Evolutionary conservation across 1,140 invertebrate species (phyloP), one percentile per base, ranked within the genome.

Genomic region (Agraylea sexmaculata): DNA sequence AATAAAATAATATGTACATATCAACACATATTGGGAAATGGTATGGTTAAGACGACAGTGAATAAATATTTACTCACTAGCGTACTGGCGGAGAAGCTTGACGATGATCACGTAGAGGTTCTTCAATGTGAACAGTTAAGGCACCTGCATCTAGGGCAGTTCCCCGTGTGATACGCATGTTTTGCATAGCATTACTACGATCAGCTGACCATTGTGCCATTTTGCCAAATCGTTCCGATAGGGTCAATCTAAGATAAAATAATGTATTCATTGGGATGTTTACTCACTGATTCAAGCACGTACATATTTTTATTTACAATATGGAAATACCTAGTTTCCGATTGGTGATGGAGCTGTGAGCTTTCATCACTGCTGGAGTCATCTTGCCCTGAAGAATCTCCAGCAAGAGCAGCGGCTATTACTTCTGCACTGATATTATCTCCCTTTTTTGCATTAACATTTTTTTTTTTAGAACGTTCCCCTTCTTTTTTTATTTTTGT

Each of bases 201-300:
- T 87, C 85, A 2, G 83, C 79, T 64, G 80, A 83, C 80, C 84
- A 86, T 53, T 90, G 85, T 27, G 85, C 85, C 75, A 90, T 86
- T 68, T 87, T 87, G 43, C 85, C 85, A 63, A 89, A 89, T 18
- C 87, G 69, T 58, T 86, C 81, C 2, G 80, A 83, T 12, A 86
- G 62, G 7, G 80, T 83, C 46, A 84, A 56, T 23, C 75, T 66
- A 32, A 65, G 66, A 8, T 60, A n/a, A 29, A 29, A 35, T 19
- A 6, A 13, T 22, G 38, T 11, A 23, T 21, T 40, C 12, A 15
- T 44, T 15, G 12, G 20, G n/a, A 12, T 6, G 16, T 32, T n/a
- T 7, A 27, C n/a, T 27, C 23, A 27, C n/a, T n/a, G 23, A 27
- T 27, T 27, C 23, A n/a, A n/a, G 7, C n/a, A n/a, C 23, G 23